phyloP scores from a whole-genome alignment of 1,140 invertebrate genomes.

The Cotesia chilonis region DNA sequence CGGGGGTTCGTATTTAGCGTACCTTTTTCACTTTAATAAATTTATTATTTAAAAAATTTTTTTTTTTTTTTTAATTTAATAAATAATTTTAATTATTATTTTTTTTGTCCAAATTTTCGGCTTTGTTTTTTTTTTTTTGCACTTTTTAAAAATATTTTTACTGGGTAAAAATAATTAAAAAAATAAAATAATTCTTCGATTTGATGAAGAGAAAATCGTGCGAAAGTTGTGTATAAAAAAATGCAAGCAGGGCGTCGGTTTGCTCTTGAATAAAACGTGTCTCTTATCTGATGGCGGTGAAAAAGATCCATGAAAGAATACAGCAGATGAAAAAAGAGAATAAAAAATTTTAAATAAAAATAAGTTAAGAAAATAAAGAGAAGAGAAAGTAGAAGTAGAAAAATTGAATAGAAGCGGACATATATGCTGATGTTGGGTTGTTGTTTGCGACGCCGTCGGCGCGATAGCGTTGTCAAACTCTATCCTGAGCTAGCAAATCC shows the following conservation, averaged over 20 bases:
- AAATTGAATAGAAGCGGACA: neutral
- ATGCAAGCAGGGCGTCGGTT: conserved; percentile 48
- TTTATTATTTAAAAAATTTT: too few species aligned
- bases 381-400: conserved; percentile 27
- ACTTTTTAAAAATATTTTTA: too few species aligned
- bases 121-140: too few species aligned
- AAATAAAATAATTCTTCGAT: too few species aligned
- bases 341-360: too few species aligned
- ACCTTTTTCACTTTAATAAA: too few species aligned
- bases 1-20: too few species aligned
- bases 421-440: conserved; percentile 13
- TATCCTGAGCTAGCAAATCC: conserved; percentile 59
- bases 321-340: too few species aligned
- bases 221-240: conserved; percentile 47
- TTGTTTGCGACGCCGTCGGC: conserved; percentile 34
- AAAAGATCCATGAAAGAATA: conserved; percentile 27
- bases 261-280: conserved; percentile 38
- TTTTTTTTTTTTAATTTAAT: too few species aligned
- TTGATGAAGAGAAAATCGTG: conserved; percentile 48
- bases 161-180: too few species aligned
- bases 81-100: too few species aligned
- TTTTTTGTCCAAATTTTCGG: too few species aligned
- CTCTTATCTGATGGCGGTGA: conserved; percentile 60
- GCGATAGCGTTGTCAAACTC: conserved; percentile 64
- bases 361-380: conserved; percentile 13